Evolutionary conservation across 53 echinoderm and acorn worm genomes (phyloP), one percentile per base, ranked within the genome.

Genomic region (Astropecten irregularis): DNA sequence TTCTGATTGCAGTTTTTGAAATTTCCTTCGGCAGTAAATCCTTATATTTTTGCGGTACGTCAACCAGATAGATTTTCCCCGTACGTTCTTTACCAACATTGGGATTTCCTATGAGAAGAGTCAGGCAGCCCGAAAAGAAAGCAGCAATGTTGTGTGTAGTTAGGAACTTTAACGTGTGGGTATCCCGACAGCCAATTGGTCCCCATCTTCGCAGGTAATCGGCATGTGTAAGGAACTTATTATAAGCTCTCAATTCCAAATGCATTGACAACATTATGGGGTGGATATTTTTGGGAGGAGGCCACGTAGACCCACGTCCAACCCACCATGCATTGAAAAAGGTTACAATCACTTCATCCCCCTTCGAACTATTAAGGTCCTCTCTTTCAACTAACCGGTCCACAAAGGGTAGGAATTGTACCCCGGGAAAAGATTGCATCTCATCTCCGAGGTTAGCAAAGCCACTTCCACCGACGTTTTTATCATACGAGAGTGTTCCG

Each of bases 221-320:
- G 6, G n/a, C 33, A 7, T 50, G 2, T 31, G 25, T 0, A 10
- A 27, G 7, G 18, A 49, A 18, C 14, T 7, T 33, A 27, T 6
- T 0, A 2, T 32, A 26, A 20, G 29, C 1, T 3, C 20, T 4
- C 1, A 7, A 0, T 8, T 9, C 14, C 15, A 69, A n/a, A 31
- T 71, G 71, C 71, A 71, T 52, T 3, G 71, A 71, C 36, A 71
- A 9, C 71, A 71, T 27, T 5, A 71, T 52, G 20, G 71, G 71
- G 19, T 71, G 18, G 18, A 71, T 51, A n/a, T 71, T 71, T 27
- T 31, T 0, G 4, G 71, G 71, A 2, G 71, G 71, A 2, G 71
- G 71, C 71, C 71, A 71, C 2, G 5, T 9, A 26, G 16, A 50
- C 2, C 8, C 9, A 18, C 0, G 9, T n/a, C n/a, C 51, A 27